Evolutionary conservation across 2,113 vertebrate species (phyloP).

Genomic region (Amphiprion ocellaris): DNA sequence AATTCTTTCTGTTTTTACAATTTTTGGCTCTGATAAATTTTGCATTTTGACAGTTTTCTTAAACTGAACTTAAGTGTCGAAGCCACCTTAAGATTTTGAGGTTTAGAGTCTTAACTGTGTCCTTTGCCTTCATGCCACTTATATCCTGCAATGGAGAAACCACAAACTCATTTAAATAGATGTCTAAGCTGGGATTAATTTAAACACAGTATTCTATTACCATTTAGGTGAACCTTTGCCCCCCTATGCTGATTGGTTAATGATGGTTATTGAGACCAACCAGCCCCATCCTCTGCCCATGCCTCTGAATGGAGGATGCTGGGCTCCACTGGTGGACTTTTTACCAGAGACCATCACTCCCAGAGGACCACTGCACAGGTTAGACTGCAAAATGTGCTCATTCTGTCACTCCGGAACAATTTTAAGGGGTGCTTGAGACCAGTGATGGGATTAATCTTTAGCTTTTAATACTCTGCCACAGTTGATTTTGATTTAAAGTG

Average conservation of each 20-base stretch:
- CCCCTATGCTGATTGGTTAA: constrained; percentile 93
- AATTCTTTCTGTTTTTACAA: no score
- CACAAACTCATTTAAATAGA: no score
- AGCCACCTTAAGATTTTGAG: no score
- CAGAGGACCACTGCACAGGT: constrained; percentile 95
- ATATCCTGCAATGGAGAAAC: no score
- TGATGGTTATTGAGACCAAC: constrained; percentile 92
- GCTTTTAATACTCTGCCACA: no score
- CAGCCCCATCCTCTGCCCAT: constrained; percentile 94
- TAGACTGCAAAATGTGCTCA: constrained; percentile 17
- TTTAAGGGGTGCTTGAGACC: neutral
- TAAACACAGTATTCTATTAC: neutral
- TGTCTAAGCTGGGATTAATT: no score
- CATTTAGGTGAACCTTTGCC: constrained; percentile 91
- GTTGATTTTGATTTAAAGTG: neutral
- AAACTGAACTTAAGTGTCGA: no score
- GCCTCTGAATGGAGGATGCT: constrained; percentile 95
- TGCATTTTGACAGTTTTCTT: no score
- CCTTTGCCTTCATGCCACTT: no score
- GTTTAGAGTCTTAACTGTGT: no score
- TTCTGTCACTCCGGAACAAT: neutral
- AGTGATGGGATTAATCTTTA: no score
- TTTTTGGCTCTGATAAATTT: no score
- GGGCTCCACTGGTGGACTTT: constrained; percentile 97
- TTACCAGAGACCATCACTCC: constrained; percentile 96